Conservation (phyloP, 2,113 vertebrate species). For the Thalassoma bifasciatum region DNA sequence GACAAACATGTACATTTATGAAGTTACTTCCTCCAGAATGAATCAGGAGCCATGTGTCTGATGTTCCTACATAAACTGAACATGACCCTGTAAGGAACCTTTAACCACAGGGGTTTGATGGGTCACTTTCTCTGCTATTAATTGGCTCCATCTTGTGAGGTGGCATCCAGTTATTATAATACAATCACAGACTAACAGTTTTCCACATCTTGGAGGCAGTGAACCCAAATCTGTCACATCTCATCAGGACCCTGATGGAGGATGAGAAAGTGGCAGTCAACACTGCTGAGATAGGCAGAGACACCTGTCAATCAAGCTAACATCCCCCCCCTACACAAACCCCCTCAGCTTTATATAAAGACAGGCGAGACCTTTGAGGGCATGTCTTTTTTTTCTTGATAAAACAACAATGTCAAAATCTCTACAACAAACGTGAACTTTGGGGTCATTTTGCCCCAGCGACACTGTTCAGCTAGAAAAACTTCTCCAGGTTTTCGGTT, state of each 20-base stretch:
- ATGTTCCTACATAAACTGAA: no score
- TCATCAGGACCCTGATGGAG: neutral
- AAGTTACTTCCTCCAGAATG: no score
- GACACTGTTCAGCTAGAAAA: neutral
- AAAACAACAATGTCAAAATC: neutral
- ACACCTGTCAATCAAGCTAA: conserved; percentile 1
- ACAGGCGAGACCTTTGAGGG: neutral
- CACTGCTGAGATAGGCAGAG: neutral
- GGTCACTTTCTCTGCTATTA: neutral
- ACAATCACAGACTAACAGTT: neutral
- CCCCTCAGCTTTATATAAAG: neutral
- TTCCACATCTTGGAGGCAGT: neutral
- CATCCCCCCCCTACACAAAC: no score
- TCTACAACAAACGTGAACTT: neutral
- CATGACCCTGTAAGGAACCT: neutral
- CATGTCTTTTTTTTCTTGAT: neutral
- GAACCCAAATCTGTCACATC: neutral
- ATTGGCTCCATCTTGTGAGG: neutral
- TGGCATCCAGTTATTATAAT: neutral
- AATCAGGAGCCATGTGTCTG: no score
- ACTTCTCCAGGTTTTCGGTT: neutral
- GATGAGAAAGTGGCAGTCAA: neutral
- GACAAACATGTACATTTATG: no score
- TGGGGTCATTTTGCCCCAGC: neutral
- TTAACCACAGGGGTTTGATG: neutral